phyloP scores from a whole-genome alignment of 1,140 invertebrate genomes.

The Philopotamus ludificatus region DNA sequence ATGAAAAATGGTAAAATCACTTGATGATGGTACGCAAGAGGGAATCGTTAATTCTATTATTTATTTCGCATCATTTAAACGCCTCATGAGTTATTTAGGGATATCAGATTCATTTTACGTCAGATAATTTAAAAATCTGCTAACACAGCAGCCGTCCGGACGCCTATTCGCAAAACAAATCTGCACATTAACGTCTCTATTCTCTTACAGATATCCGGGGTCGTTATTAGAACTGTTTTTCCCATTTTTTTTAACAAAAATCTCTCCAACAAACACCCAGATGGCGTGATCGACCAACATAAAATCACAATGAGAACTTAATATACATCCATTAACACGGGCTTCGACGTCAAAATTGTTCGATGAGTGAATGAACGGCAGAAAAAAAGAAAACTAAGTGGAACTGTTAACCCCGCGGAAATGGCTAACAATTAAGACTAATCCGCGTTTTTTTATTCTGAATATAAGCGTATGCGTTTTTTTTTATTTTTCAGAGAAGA shows the following conservation, averaged over 20 bases:
- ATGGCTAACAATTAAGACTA: constrained; percentile 24
- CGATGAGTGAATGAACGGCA: constrained; percentile 18
- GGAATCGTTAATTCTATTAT: too few species aligned
- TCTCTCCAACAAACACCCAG: constrained; percentile 26
- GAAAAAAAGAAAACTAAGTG: not conserved
- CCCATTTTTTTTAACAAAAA: constrained; percentile 25
- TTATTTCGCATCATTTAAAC: too few species aligned
- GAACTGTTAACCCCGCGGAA: constrained; percentile 9
- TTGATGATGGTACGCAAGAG: too few species aligned
- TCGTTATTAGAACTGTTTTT: constrained; percentile 2
- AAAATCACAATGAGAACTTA: constrained; percentile 39
- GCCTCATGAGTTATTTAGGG: too few species aligned
- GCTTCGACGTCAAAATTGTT: constrained; percentile 22
- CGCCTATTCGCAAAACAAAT: too few species aligned
- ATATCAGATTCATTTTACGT: too few species aligned
- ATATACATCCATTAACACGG: constrained; percentile 33
- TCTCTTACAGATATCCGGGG: not conserved
- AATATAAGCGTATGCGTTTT: too few species aligned
- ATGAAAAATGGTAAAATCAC: too few species aligned
- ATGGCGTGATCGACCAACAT: constrained; percentile 31
- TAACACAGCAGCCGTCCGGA: too few species aligned
- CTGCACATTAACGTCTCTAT: too few species aligned
- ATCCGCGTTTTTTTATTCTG: constrained; percentile 1
- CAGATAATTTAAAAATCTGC: too few species aligned
- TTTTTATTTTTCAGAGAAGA: not conserved